Evolutionary conservation across 2,888 invertebrate genomes (phyloP).

Genomic region (Escarpia spicata): DNA sequence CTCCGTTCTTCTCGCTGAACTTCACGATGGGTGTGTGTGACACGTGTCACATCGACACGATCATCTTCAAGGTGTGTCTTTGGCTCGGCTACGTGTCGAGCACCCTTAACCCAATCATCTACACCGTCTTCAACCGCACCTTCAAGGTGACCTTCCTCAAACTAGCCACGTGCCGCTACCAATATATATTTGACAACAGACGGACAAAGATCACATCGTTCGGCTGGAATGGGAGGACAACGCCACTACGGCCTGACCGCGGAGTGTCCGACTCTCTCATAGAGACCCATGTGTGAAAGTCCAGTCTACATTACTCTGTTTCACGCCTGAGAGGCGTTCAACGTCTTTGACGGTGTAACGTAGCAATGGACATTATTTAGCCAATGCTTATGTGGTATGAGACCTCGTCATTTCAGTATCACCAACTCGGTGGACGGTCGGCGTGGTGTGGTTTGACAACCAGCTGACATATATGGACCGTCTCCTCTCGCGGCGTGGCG

Average conservation of each 20-base stretch:
- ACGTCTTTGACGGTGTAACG: no score
- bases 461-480: no score
- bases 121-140: slow-evolving; percentile 65
- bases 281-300: background rate
- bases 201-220: background rate
- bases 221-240: background rate
- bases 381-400: no score
- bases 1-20: slow-evolving; percentile 64
- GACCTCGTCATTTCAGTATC: no score
- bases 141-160: slow-evolving; percentile 62
- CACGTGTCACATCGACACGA: slow-evolving; percentile 26
- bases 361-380: no score
- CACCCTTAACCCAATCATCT: slow-evolving; percentile 65
- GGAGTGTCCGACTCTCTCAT: background rate
- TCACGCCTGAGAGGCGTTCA: background rate
- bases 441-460: no score
- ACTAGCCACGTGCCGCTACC: slow-evolving; percentile 45
- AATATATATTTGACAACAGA: background rate
- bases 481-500: no score
- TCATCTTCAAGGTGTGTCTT: slow-evolving; percentile 49
- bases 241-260: background rate
- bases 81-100: slow-evolving; percentile 65
- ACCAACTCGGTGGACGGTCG: no score
- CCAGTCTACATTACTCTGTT: background rate
- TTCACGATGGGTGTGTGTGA: slow-evolving; percentile 85